phyloP scores from a whole-genome alignment of 2,113 vertebrate genomes.

The Sapajus apella region DNA sequence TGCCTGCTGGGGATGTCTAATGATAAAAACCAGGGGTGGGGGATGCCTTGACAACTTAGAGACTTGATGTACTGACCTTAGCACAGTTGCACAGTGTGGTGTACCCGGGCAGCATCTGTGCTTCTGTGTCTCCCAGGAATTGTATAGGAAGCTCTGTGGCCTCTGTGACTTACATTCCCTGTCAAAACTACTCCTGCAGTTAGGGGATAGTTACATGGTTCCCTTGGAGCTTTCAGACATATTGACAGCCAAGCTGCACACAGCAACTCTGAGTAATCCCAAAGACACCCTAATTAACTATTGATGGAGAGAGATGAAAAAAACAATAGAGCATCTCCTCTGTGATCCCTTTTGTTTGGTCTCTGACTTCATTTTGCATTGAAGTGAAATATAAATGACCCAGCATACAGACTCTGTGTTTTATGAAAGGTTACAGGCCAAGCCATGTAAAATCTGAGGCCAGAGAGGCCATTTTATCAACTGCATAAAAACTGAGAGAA shows the following conservation, averaged over 20 bases:
- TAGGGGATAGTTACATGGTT: background rate
- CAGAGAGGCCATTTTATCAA: conserved; percentile 3
- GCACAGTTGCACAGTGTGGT: background rate
- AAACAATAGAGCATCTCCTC: background rate
- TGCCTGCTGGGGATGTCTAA: background rate
- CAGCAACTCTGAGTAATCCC: background rate
- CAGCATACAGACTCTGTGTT: background rate
- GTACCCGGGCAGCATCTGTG: too few relatives aligned
- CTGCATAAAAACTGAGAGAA: background rate
- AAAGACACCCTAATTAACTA: background rate
- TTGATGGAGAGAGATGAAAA: background rate
- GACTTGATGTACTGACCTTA: background rate
- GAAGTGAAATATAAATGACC: background rate
- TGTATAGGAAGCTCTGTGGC: background rate
- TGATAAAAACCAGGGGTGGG: background rate
- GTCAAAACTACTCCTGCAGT: background rate
- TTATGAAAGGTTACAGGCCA: background rate
- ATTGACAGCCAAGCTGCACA: background rate
- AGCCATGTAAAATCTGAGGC: background rate
- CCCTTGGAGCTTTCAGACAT: background rate
- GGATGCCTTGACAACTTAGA: background rate
- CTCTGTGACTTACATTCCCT: background rate
- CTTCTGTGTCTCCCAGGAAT: background rate
- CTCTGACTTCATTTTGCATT: background rate
- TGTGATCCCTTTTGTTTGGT: background rate